Evolutionary conservation across 1,140 invertebrate species (phyloP), one percentile per base, ranked within the genome.

Genomic region (Frieseomelitta varia): DNA sequence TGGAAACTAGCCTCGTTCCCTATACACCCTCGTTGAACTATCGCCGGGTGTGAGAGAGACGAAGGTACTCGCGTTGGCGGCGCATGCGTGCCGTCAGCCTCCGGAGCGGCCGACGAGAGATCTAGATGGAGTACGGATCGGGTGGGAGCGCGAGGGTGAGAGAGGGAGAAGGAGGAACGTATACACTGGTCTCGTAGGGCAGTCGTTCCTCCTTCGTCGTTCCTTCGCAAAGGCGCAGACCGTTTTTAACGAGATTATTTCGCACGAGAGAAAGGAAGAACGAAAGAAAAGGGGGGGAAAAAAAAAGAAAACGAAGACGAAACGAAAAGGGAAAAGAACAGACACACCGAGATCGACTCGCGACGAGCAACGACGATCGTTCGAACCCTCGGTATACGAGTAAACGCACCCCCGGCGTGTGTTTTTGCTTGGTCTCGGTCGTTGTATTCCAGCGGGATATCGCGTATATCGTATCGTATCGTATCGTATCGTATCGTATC

Each of bases 141-240:
- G n/a, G 34, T 77, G 68, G 19, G 81, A 65, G 74, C 56, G 69
- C 21, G 83, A 65, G 79, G 34, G 75, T 21, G 80, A 74, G 79
- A 81, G 88, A 69, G 69, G 55, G 67, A 72, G 84, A 76, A 88
- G 83, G 84, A 86, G 85, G 87, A 78, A 84, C 88, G 90, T 91
- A 91, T 85, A 87, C 90, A 82, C 81, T 88, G 84, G 82, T 84
- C 82, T 91, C 89, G 82, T 90, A 91, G 89, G 88, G 90, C 89
- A 91, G 91, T 91, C 87, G 88, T 88, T 88, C 85, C 87, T 91
- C 91, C 88, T 91, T 91, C 90, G 89, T 90, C 89, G 90, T 88
- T 90, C 89, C 89, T 90, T 90, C 89, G 89, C 55, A 69, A 65
- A 84, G 81, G 79, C 83, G 88, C 86, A 53, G 88, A 83, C 78